A percentile compares a stretch with the other conserved stretches of the same genome.
These are phyloP conservation scores for Drosophila melanocephala DNA, from an alignment of 2,888 invertebrate species.

Conservation along the genomic window DNA sequence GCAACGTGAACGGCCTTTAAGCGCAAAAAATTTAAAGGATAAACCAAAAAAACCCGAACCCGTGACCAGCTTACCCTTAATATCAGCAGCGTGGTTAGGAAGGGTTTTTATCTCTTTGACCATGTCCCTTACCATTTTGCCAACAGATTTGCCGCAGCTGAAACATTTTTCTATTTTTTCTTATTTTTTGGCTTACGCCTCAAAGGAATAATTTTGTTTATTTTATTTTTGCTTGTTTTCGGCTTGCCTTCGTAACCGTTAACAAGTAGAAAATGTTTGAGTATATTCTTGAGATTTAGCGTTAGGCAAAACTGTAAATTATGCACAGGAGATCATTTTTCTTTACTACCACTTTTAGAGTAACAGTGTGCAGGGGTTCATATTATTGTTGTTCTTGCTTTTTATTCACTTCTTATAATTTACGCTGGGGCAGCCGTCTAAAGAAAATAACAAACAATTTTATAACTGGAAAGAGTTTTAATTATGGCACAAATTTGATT, in stretches of 20 bases:
- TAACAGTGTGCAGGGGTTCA: slow-evolving; percentile 26
- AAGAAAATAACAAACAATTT: slow-evolving; percentile 51
- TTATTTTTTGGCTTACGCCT: slow-evolving; percentile 50
- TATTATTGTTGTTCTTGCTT: slow-evolving; percentile 10
- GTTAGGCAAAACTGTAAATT: slow-evolving; percentile 80
- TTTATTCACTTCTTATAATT: slow-evolving; percentile 34
- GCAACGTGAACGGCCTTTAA: slow-evolving; percentile 54
- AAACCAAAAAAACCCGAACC: slow-evolving; percentile 17
- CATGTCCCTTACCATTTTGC: slow-evolving; percentile 45
- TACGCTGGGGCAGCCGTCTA: slow-evolving; percentile 25
- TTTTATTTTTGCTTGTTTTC: slow-evolving; percentile 37
- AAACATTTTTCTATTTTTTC: slow-evolving; percentile 63
- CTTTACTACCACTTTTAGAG: slow-evolving; percentile 49
- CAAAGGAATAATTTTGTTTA: slow-evolving; percentile 72
- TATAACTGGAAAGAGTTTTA: slow-evolving; percentile 64
- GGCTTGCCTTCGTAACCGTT: slow-evolving; percentile 62
- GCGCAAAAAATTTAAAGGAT: slow-evolving; percentile 77
- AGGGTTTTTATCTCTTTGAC: slow-evolving; percentile 66
- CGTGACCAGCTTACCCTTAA: slow-evolving; percentile 12
- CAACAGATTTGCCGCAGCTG: slow-evolving; percentile 70
- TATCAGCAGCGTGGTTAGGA: slow-evolving; percentile 47
- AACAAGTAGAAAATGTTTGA: slow-evolving; percentile 78
- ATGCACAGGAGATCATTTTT: slow-evolving; percentile 81
- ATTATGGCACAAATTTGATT: slow-evolving; percentile 78
- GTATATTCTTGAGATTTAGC: slow-evolving; percentile 77